Evolutionary conservation across 2,888 invertebrate genomes (phyloP).

Genomic region (Sisyra nigra): DNA sequence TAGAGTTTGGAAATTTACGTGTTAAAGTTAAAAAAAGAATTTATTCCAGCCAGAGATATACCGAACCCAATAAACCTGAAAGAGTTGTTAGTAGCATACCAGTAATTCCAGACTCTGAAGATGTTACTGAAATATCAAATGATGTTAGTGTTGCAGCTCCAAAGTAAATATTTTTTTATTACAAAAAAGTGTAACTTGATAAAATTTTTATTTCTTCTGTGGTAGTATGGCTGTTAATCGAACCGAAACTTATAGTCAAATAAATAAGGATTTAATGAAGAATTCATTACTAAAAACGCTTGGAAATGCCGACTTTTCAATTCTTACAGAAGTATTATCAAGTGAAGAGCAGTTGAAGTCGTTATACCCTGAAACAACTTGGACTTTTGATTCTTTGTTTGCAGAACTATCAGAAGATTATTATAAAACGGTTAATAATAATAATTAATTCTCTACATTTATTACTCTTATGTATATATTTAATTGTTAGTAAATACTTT

Average conservation of each 20-base stretch:
- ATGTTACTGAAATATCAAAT: background rate
- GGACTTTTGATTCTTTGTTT: slow-evolving; percentile 1
- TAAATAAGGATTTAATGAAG: slow-evolving; percentile 4
- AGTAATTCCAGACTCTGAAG: slow-evolving; percentile 3
- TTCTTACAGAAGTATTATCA: slow-evolving; percentile 1
- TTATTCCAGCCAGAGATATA: background rate
- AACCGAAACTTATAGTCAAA: slow-evolving; percentile 4
- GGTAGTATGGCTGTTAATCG: slow-evolving; percentile 1
- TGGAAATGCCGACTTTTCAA: background rate
- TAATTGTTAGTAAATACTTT: too few relatives aligned
- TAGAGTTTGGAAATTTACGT: background rate
- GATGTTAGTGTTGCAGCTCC: background rate
- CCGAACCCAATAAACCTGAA: slow-evolving; percentile 1
- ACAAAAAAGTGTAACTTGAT: background rate
- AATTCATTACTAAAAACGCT: background rate
- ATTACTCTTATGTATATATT: too few relatives aligned
- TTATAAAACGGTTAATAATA: background rate
- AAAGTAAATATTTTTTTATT: background rate
- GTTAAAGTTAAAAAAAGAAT: background rate
- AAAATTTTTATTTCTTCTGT: background rate
- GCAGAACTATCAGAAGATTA: slow-evolving; percentile 2
- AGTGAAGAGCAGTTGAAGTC: slow-evolving; percentile 1
- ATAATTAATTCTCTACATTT: too few relatives aligned
- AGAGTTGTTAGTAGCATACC: slow-evolving; percentile 1
- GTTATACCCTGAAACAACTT: background rate